Evolutionary conservation across 2,888 invertebrate genomes (phyloP).

Genomic region (Leptogaster cylindrica): DNA sequence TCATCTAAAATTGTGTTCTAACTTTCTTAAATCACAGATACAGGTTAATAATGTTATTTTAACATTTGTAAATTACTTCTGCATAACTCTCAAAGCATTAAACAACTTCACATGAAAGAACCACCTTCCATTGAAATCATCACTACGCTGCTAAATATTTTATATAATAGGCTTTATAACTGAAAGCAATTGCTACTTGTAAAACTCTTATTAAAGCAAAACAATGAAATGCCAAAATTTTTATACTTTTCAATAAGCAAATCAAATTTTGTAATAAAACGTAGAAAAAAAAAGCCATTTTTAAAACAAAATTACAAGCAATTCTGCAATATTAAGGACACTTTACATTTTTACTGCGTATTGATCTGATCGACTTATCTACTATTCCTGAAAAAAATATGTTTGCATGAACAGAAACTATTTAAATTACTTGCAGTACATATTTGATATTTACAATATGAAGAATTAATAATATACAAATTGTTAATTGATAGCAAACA

Average conservation of each 20-base stretch:
- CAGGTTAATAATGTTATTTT: no score
- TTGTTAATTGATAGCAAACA: conserved; percentile 13
- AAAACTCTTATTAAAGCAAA: conserved; percentile 24
- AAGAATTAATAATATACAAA: conserved; percentile 18
- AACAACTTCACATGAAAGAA: neutral
- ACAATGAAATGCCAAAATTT: conserved; percentile 20
- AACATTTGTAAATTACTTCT: no score
- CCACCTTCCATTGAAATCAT: neutral
- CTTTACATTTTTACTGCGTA: no score
- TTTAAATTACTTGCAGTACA: conserved; percentile 16
- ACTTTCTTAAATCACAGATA: no score
- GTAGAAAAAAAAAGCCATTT: conserved; percentile 3
- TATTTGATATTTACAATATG: conserved; percentile 3
- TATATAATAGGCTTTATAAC: conserved; percentile 10
- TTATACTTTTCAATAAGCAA: conserved; percentile 31
- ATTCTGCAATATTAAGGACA: conserved; percentile 15
- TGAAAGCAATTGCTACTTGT: conserved; percentile 1
- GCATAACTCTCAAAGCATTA: neutral
- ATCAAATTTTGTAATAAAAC: conserved; percentile 10
- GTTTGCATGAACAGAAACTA: conserved; percentile 2
- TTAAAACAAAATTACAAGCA: conserved; percentile 9
- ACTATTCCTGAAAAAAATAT: conserved; percentile 15
- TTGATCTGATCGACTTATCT: conserved; percentile 20
- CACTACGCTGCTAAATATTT: neutral
- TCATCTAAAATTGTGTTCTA: no score